A percentile compares a stretch with the other conserved stretches of the same genome.
These are phyloP conservation scores for Euura lappo DNA, from an alignment of 1,140 invertebrate genomes.

Conservation along the genomic window DNA sequence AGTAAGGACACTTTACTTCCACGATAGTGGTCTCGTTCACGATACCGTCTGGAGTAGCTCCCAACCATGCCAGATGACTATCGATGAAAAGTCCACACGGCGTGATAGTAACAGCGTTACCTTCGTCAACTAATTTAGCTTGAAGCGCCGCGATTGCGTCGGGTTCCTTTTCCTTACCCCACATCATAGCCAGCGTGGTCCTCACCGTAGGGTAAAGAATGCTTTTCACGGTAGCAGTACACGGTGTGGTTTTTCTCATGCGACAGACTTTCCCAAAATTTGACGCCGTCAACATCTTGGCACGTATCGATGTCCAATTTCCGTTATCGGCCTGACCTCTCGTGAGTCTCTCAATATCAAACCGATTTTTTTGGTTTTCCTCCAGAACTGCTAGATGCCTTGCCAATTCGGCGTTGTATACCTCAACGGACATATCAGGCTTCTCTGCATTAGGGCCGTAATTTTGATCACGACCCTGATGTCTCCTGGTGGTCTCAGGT, in stretches of 20 bases:
- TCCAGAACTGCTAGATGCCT: constrained; percentile 20
- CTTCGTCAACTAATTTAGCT: constrained; percentile 23
- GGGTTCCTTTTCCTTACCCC: constrained; percentile 37
- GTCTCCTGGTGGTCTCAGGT: too few relatives aligned
- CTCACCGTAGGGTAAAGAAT: constrained; percentile 34
- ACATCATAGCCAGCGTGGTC: constrained; percentile 26
- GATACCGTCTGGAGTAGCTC: constrained; percentile 49
- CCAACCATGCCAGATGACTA: constrained; percentile 36
- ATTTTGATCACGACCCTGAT: constrained; percentile 19
- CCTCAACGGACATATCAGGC: constrained; percentile 22
- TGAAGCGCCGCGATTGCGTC: constrained; percentile 32
- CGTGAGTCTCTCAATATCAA: constrained; percentile 35
- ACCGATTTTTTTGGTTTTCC: constrained; percentile 11
- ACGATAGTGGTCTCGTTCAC: constrained; percentile 30
- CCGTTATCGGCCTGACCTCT: constrained; percentile 32
- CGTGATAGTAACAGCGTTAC: constrained; percentile 12
- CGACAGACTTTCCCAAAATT: constrained; percentile 47
- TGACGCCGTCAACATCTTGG: constrained; percentile 43
- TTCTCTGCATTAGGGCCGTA: constrained; percentile 24
- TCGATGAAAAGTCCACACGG: constrained; percentile 47
- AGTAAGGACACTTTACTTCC: constrained; percentile 48
- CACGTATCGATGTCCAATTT: constrained; percentile 39
- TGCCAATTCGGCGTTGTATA: not conserved
- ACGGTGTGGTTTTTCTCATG: constrained; percentile 28
- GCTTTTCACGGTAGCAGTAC: constrained; percentile 33